Conservation (phyloP, 2,888 invertebrate genomes). For the Chelonus formosanus region DNA sequence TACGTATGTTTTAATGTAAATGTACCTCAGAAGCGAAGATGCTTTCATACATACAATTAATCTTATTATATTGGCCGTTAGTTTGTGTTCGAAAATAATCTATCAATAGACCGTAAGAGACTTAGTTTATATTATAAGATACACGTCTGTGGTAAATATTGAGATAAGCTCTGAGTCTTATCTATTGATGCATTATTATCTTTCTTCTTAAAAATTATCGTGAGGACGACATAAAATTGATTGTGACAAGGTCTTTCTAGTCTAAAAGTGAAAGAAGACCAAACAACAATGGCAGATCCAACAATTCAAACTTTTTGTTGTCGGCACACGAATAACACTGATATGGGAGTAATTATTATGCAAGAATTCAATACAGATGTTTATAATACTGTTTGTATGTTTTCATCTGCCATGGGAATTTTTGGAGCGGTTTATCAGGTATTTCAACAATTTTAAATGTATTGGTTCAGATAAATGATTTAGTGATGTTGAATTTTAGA, state of each 20-base stretch:
- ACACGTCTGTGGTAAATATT: too few species aligned
- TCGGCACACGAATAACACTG: slow-evolving; percentile 73
- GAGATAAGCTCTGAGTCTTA: too few species aligned
- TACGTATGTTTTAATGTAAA: slow-evolving; percentile 14
- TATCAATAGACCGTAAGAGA: not conserved
- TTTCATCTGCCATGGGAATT: slow-evolving; percentile 78
- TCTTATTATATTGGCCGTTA: slow-evolving; percentile 6
- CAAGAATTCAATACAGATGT: slow-evolving; percentile 78
- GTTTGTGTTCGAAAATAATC: not conserved
- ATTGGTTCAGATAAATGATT: not conserved
- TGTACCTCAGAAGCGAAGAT: not conserved
- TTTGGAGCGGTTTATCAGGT: slow-evolving; percentile 83
- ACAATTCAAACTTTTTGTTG: slow-evolving; percentile 87
- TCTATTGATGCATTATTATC: too few species aligned
- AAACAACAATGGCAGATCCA: slow-evolving; percentile 76
- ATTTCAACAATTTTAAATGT: slow-evolving; percentile 36
- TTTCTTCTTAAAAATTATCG: too few species aligned
- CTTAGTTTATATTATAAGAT: too few species aligned
- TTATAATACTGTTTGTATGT: slow-evolving; percentile 78
- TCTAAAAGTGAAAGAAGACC: slow-evolving; percentile 7
- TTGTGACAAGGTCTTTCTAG: not conserved
- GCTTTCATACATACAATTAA: not conserved
- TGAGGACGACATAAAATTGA: not conserved
- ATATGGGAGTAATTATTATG: slow-evolving; percentile 74
- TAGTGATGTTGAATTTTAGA: slow-evolving; percentile 63